phyloP scores from a whole-genome alignment of 2,888 invertebrate species.

The Chironomus riparius region DNA sequence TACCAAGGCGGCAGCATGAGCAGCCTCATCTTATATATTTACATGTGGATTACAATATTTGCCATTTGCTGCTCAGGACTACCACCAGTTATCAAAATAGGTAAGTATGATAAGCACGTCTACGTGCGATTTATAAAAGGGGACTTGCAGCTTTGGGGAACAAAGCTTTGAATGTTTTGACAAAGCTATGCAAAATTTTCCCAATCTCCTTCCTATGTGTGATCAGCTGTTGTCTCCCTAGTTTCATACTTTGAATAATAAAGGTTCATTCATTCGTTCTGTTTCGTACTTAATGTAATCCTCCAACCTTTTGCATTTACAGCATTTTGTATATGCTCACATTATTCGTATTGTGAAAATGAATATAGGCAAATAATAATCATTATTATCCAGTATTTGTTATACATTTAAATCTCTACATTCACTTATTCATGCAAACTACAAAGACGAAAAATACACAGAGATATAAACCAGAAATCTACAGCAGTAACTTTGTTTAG shows the following conservation, averaged over 20 bases:
- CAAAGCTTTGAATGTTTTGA: neutral
- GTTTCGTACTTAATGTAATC: neutral
- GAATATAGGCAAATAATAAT: neutral
- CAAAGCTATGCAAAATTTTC: no score
- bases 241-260: neutral
- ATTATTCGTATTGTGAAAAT: neutral
- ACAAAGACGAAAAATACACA: no score
- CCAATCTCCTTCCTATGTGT: no score
- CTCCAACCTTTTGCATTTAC: neutral
- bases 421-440: neutral
- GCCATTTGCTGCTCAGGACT: slow-evolving; percentile 32
- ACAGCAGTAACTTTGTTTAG: no score
- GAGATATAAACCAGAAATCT: no score
- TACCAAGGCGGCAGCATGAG: neutral
- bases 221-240: neutral
- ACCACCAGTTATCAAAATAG: slow-evolving; percentile 57
- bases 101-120: slow-evolving; percentile 39
- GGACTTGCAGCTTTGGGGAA: no score
- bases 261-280: neutral
- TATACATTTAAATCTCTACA: neutral
- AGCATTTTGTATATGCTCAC: neutral
- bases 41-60: slow-evolving; percentile 19
- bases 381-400: neutral
- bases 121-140: neutral
- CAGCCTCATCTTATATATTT: neutral